phyloP scores from a whole-genome alignment of 2,797 vertebrate species.

The Diplodus puntazzo region DNA sequence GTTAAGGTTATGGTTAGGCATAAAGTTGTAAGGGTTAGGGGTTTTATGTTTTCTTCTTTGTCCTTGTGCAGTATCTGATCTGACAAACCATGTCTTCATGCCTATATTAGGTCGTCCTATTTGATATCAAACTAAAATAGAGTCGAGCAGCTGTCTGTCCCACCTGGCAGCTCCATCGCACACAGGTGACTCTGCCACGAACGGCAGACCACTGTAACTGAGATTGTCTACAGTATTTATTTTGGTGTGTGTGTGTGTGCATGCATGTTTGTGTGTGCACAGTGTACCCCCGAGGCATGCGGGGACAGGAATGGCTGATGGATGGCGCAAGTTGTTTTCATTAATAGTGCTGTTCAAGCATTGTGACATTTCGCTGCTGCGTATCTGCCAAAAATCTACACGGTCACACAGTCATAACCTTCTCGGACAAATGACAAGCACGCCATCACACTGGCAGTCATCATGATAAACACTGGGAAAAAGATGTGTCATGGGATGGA shows the following conservation, averaged over 20 bases:
- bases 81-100: conserved; percentile 23
- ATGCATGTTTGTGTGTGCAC: conserved; percentile 7
- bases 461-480: conserved; percentile 46
- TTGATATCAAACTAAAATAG: conserved; percentile 78
- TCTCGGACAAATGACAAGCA: conserved; percentile 40
- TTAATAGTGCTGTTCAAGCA: conserved; percentile 52
- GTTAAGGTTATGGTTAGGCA: too few species aligned
- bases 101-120: conserved; percentile 66
- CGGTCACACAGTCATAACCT: conserved; percentile 60
- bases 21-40: too few species aligned
- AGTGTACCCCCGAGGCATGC: conserved; percentile 38
- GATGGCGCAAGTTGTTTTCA: conserved; percentile 63
- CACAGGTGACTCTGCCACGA: conserved; percentile 75
- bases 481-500: conserved; percentile 48
- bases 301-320: conserved; percentile 31
- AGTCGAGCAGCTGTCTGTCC: conserved; percentile 70
- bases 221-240: conserved; percentile 35
- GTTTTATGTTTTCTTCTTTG: neutral
- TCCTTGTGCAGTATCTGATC: conserved; percentile 6
- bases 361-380: conserved; percentile 66
- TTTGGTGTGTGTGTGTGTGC: conserved; percentile 13
- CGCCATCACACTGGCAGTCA: conserved; percentile 22
- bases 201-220: conserved; percentile 46
- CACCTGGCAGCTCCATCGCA: conserved; percentile 64
- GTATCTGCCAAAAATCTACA: conserved; percentile 53